A percentile compares a stretch with the other conserved stretches of the same genome.
Conservation (phyloP, 2,888 invertebrate species). For the Eupeodes latifasciatus region DNA sequence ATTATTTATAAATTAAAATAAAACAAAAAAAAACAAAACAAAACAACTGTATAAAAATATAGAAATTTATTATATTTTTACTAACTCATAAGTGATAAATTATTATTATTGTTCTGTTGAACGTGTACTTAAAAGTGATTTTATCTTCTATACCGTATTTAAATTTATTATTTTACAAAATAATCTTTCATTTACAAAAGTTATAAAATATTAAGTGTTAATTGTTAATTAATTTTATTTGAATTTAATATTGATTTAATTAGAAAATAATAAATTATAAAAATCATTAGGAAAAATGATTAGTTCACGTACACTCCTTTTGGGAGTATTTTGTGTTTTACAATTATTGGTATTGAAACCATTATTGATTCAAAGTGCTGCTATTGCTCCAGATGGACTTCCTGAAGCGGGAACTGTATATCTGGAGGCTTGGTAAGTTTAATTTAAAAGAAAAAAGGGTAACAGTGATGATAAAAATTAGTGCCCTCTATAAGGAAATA, state of each 20-base stretch:
- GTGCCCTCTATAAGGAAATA: too few relatives aligned
- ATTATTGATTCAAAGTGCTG: constrained; percentile 37
- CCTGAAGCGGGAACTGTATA: constrained; percentile 63
- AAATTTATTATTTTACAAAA: constrained; percentile 12
- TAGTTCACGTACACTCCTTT: constrained; percentile 44
- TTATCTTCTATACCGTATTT: constrained; percentile 1
- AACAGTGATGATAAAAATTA: not conserved
- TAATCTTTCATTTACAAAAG: constrained; percentile 3
- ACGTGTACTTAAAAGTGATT: constrained; percentile 51
- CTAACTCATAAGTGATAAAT: constrained; percentile 42
- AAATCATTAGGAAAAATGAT: constrained; percentile 55
- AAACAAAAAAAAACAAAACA: not conserved
- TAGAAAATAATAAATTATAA: constrained; percentile 22
- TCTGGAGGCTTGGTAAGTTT: constrained; percentile 80
- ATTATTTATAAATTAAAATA: constrained; percentile 5
- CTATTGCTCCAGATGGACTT: constrained; percentile 61
- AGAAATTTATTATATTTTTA: constrained; percentile 23
- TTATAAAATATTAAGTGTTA: constrained; percentile 23
- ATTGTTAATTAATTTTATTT: not conserved
- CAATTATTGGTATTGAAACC: constrained; percentile 70
- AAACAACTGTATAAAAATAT: not conserved
- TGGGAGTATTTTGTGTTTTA: constrained; percentile 62
- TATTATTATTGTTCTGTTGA: constrained; percentile 40
- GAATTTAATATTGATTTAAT: constrained; percentile 11
- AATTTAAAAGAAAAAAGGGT: not conserved